Base-by-base conservation (phyloP, 2,797 vertebrate species). In the Mallotus villosus region DNA sequence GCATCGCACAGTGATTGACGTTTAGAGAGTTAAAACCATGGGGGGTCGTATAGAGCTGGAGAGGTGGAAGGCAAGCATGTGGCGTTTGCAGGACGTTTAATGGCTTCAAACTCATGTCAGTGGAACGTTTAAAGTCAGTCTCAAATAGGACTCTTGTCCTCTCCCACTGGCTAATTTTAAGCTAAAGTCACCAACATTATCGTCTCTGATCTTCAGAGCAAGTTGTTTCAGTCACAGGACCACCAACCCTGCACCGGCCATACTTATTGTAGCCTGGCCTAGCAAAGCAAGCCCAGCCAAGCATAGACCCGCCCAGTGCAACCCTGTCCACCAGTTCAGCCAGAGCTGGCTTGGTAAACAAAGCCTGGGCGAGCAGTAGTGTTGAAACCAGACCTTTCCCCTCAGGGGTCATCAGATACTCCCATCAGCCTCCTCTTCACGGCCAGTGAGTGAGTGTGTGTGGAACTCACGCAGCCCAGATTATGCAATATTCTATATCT, bases 401-500 rank as follows among this genome's bases (percentile, higher is more conserved):
- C 3, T 62, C 34, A 29, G 32, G 63, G 64, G 73, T 86, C 80
- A 76, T 79, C 80, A 77, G 81, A 82, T 68, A 63, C 63, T 67
- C 73, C 70, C 81, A 76, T 86, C 89, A 78, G 89, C 82, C 88
- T 55, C 9, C 41, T 46, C 41, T 14, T 46, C 41, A 46, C 41
- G 9, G 41, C 41, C 41, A 14, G 41, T 90, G 84, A 89, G 91
- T 70, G 32, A 22, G 74, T 72, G 88, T 77, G 75, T 72, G 88
- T 76, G 77, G 77, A 27, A 66, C 73, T 79, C 76, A 73, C 84
- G 81, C 37, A 80, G 67, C 25, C 14, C 59, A 32, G 84, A 90
- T 95, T 94, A 96, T 92, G 95, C 94, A 95, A 95, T 74, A 1
- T 51, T 81, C 88, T 95, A 94, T 92, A 94, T 94, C 87, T 91